Base-by-base conservation (phyloP, 2,888 invertebrate species). In the Drosophila flavopinicola region DNA sequence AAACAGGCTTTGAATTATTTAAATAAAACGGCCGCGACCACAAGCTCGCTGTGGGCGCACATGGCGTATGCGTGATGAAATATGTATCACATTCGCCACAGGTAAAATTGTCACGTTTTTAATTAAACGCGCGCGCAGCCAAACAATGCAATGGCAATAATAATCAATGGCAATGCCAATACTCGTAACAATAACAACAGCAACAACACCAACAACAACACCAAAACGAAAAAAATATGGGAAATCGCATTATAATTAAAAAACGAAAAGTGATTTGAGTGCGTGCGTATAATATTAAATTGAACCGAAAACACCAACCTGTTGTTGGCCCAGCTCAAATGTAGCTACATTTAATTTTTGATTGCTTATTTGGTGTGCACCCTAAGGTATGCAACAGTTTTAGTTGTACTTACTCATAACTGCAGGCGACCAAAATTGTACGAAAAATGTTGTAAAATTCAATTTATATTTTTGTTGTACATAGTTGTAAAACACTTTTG, bases 31-130 rank as follows among this genome's bases (percentile, higher is more conserved):
- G 15, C 7, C 2, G n/a, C 38, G 32, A 67, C 52, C 71, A 39
- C 74, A 73, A 29, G 24, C 15, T 24, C 13, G 35, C 32, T 48
- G 35, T 27, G 53, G 53, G 37, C 49, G 52, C 80, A 79, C 66
- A 66, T 63, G 84, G 66, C 71, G 84, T 66, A 69, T 76, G 44
- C 35, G 30, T 60, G 65, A 72, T 72, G 86, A 80, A 75, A 77
- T 83, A 85, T 79, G 45, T 63, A 63, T 57, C 47, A 56, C 57
- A 64, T 45, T 68, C 60, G 84, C 75, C 82, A 75, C 71, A 75
- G 78, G 85, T 78, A 66, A 78, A 86, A 84, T 86, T 84, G 83
- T 84, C 83, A 84, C 83, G 83, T 84, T 86, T 84, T 84, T 87
- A 84, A 84, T 84, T 84, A 84, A 84, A 85, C 70, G 64, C 47